Evolutionary conservation across 2,797 vertebrate species (phyloP).

Genomic region (Margarornis squamiger): DNA sequence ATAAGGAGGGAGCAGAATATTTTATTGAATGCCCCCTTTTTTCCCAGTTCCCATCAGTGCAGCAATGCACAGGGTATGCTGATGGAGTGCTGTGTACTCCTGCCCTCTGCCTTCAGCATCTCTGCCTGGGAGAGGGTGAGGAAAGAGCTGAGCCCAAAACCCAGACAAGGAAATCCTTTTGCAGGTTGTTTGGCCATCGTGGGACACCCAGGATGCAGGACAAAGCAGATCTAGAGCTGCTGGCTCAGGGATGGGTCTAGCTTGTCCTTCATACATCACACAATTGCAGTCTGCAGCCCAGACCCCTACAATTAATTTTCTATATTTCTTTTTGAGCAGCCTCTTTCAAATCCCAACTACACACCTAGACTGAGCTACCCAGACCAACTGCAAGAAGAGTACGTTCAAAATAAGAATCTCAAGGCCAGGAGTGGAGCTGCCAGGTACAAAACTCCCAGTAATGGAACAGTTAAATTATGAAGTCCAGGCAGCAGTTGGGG

Average conservation of each 20-base stretch:
- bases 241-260: not conserved
- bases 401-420: not conserved
- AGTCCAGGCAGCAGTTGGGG: not conserved
- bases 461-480: not conserved
- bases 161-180: not conserved
- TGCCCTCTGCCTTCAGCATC: not conserved
- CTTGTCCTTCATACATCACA: not conserved
- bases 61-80: fast-evolving
- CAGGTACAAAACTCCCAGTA: not conserved
- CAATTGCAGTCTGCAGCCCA: fast-evolving
- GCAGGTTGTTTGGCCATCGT: not conserved
- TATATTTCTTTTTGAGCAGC: not conserved
- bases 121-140: not conserved
- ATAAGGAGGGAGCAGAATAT: not conserved
- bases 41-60: not conserved
- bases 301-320: not conserved
- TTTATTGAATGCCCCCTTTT: not conserved
- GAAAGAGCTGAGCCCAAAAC: not conserved
- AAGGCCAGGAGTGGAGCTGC: not conserved
- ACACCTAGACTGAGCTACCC: not conserved
- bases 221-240: not conserved
- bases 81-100: fast-evolving
- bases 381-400: not conserved
- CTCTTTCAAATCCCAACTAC: not conserved
- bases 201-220: not conserved